A percentile compares a stretch with the other conserved stretches of the same genome.
These are phyloP conservation scores for Pseudochirops cupreus DNA, from an alignment of 2,797 vertebrate genomes.

Conservation along the genomic window DNA sequence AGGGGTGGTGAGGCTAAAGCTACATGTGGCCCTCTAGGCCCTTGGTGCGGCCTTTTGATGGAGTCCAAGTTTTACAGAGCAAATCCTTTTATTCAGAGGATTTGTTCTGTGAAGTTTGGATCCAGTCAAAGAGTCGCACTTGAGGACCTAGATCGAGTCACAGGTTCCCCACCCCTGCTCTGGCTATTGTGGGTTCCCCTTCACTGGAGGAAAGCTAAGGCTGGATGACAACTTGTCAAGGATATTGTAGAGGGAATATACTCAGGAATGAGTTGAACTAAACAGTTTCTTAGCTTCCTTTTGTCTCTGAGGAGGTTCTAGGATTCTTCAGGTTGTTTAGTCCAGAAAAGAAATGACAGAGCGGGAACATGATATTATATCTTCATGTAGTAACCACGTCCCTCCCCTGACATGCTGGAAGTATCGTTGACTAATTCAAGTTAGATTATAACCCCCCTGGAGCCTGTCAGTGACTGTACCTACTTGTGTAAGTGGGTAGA, in stretches of 20 bases:
- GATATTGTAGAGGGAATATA: not conserved
- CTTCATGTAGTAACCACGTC: not conserved
- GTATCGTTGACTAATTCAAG: not conserved
- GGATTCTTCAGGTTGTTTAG: not conserved
- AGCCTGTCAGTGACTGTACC: too few relatives aligned
- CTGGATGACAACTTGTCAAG: not conserved
- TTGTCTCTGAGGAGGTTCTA: not conserved
- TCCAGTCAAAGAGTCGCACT: too few relatives aligned
- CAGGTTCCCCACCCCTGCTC: too few relatives aligned
- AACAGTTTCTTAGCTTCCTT: not conserved
- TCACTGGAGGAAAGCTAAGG: not conserved
- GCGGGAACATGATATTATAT: not conserved
- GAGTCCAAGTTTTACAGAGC: too few relatives aligned
- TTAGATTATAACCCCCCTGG: not conserved
- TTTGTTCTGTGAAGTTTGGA: too few relatives aligned
- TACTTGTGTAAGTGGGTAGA: not conserved
- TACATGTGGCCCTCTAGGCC: too few relatives aligned
- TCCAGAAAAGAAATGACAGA: not conserved
- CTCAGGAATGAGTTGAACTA: not conserved
- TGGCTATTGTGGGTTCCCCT: too few relatives aligned
- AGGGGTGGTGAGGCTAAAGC: too few relatives aligned
- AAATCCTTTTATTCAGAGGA: too few relatives aligned
- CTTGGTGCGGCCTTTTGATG: too few relatives aligned
- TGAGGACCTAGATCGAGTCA: too few relatives aligned
- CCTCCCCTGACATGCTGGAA: not conserved